Conservation (phyloP, 2,113 vertebrate genomes). For the Equus przewalskii region DNA sequence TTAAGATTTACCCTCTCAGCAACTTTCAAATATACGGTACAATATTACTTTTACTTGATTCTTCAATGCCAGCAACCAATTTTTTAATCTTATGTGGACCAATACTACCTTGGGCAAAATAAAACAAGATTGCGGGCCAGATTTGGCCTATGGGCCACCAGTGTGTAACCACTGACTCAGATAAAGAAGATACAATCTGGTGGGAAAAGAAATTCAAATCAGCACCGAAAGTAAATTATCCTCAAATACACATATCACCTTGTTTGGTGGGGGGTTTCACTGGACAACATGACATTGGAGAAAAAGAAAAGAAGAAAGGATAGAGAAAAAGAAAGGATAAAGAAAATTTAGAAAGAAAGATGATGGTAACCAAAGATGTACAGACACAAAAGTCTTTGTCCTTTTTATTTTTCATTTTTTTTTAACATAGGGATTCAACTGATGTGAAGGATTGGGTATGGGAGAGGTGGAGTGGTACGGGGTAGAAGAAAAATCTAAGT, state of each 20-base stretch:
- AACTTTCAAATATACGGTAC: background rate
- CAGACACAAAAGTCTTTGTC: background rate
- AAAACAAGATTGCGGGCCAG: background rate
- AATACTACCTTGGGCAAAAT: background rate
- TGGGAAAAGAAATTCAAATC: background rate
- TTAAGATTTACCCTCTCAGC: background rate
- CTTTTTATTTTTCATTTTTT: background rate
- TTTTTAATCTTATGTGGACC: background rate
- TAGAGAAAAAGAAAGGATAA: background rate
- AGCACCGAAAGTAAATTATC: background rate
- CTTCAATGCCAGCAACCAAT: background rate
- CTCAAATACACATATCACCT: background rate
- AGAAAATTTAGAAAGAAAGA: background rate
- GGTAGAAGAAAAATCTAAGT: background rate
- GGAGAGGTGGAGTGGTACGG: background rate
- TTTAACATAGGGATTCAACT: background rate
- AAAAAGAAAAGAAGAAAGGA: background rate
- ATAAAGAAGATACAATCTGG: background rate
- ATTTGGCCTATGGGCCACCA: background rate
- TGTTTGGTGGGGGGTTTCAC: background rate
- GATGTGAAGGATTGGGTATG: background rate
- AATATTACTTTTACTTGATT: background rate
- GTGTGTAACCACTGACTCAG: background rate
- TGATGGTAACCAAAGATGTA: background rate
- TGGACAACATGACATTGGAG: background rate